Base-by-base conservation (phyloP, 2,888 invertebrate genomes). In the Chouioia cunea region DNA sequence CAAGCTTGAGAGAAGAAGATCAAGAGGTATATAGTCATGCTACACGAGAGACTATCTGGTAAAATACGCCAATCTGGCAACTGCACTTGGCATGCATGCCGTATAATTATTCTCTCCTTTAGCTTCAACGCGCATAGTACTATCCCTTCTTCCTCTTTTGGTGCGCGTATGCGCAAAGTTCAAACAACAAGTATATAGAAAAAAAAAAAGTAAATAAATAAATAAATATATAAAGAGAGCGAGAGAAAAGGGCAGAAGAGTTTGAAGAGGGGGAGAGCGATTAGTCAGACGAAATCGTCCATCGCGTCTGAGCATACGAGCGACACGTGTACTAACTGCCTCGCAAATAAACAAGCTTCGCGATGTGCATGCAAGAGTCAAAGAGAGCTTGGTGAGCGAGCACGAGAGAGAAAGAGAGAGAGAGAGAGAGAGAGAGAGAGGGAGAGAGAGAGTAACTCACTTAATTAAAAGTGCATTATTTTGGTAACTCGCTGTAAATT, bases 261-360 rank as follows among this genome's bases (percentile, higher is more conserved):
- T 23, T 43, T 23, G 48, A 57, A 18, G 46, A 36, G 22, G 43
- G 81, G 80, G 80, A 81, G 81, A 77, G 79, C 81, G 83, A 85
- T 85, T 85, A 84, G 84, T 85, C 85, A 85, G 79, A 79, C 80
- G 83, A 85, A 85, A 85, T 85, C 85, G 84, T 82, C 81, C 85
- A 84, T 85, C 79, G 80, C 85, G 85, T 85, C 85, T 85, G 85
- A 83, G 82, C 85, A 84, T 84, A 83, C 84, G 84, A 84, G 82
- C 76, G 83, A 82, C 85, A 85, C 81, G 83, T 85, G 85, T 82
- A 27, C 27, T 27, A 27, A 6, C 27, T 6, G 27, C 27, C 27
- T 27, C 4, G 27, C 6, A 50, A 70, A 73, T 67, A 64, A 67
- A 73, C 62, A 56, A 58, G 60, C 52, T 46, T n/a, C 22, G 47